phyloP scores from a whole-genome alignment of 2,888 invertebrate genomes.

The Ceramica pisi region DNA sequence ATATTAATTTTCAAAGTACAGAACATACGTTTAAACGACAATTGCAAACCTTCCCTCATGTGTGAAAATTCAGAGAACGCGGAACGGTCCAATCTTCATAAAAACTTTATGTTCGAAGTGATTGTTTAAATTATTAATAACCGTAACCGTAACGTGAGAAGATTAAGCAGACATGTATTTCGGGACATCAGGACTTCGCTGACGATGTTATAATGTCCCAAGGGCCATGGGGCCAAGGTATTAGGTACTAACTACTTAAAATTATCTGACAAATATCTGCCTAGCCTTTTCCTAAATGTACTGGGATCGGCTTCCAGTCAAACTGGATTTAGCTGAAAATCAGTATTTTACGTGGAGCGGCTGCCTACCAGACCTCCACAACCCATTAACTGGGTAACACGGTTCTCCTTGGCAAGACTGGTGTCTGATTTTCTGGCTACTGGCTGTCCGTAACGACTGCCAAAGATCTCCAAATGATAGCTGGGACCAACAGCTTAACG shows the following conservation, averaged over 20 bases:
- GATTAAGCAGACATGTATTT: constrained; percentile 45
- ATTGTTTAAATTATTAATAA: constrained; percentile 60
- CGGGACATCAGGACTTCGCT: constrained; percentile 15
- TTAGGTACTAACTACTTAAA: background rate
- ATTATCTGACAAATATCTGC: background rate
- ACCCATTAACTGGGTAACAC: no score
- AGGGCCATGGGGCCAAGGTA: background rate
- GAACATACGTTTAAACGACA: constrained; percentile 57
- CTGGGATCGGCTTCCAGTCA: no score
- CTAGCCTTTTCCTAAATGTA: no score
- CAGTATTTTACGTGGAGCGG: no score
- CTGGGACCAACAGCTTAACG: no score
- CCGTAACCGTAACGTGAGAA: constrained; percentile 34
- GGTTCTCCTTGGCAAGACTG: no score
- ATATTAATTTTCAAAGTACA: constrained; percentile 73
- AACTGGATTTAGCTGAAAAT: no score
- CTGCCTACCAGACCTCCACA: no score
- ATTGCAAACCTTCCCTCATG: constrained; percentile 44
- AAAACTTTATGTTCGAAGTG: constrained; percentile 48
- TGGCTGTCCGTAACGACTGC: no score
- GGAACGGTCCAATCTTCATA: constrained; percentile 53
- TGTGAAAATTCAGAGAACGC: constrained; percentile 46
- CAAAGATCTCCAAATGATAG: no score
- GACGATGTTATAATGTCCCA: constrained; percentile 15
- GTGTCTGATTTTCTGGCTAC: no score